Conservation (phyloP, 2,888 invertebrate genomes). For the Notodonta ziczac region DNA sequence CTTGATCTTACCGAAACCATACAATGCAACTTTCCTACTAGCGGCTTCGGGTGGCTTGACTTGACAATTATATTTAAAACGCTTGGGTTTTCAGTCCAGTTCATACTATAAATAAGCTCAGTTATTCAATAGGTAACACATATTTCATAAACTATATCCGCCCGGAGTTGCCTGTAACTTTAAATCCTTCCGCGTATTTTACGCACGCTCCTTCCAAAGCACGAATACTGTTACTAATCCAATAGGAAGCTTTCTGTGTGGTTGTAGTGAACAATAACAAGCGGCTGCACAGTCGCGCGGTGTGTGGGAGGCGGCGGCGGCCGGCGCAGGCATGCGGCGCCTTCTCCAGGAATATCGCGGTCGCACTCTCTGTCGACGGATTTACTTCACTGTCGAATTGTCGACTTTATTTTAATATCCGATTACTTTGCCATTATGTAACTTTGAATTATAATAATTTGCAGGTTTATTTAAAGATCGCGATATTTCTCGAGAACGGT, state of each 20-base stretch:
- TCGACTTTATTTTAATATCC: not conserved
- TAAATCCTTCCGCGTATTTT: not conserved
- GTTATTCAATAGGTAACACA: not conserved
- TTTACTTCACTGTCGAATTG: not conserved
- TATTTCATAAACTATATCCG: not conserved
- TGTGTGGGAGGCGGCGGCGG: not conserved
- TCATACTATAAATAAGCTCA: not conserved
- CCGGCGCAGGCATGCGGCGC: constrained; percentile 3
- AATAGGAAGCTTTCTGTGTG: not conserved
- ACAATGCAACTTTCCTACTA: too few species aligned
- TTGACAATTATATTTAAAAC: too few species aligned
- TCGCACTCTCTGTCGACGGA: not conserved
- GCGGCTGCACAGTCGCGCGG: not conserved
- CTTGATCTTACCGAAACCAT: too few species aligned
- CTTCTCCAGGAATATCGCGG: not conserved
- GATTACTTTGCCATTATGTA: too few species aligned
- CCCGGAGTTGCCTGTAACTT: not conserved
- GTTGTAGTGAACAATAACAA: constrained; percentile 3
- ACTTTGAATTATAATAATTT: too few species aligned
- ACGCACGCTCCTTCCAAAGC: not conserved
- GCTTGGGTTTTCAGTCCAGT: too few species aligned
- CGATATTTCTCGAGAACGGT: not conserved
- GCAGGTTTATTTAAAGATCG: not conserved
- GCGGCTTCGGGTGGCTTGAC: too few species aligned
- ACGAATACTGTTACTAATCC: constrained; percentile 1